These are phyloP conservation scores for Plectus sambesii DNA, from an alignment of 1,140 invertebrate species.

Conservation along the genomic window DNA sequence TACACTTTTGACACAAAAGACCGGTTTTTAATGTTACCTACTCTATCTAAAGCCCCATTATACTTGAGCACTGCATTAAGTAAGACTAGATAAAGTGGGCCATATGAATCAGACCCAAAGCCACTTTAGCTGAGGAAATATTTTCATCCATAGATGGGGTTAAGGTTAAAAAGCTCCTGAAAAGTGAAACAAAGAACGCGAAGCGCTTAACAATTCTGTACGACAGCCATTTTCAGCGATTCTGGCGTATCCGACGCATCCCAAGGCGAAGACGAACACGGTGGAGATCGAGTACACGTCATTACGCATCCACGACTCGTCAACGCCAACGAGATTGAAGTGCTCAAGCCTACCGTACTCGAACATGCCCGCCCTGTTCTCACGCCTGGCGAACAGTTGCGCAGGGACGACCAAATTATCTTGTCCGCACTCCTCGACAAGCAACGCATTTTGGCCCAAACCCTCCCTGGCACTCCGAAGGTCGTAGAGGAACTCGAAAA, in stretches of 20 bases:
- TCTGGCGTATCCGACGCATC: constrained; percentile 1
- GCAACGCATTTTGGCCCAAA: constrained; percentile 34
- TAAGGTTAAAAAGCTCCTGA: too few relatives aligned
- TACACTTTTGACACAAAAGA: too few relatives aligned
- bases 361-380: constrained; percentile 36
- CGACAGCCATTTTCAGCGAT: constrained; percentile 10
- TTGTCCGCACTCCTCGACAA: constrained; percentile 37
- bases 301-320: constrained; percentile 42
- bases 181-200: too few relatives aligned
- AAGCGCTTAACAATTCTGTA: too few relatives aligned
- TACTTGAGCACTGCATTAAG: too few relatives aligned
- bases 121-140: too few relatives aligned
- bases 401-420: constrained; percentile 38
- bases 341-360: constrained; percentile 40
- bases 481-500: constrained; percentile 28
- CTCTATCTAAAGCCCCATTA: too few relatives aligned
- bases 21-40: too few relatives aligned
- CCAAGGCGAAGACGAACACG: neutral
- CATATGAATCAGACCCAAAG: too few relatives aligned
- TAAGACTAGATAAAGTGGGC: too few relatives aligned
- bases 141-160: too few relatives aligned
- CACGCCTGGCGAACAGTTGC: constrained; percentile 29
- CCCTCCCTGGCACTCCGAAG: constrained; percentile 27
- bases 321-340: constrained; percentile 43
- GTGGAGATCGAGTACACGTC: constrained; percentile 36